phyloP scores from a whole-genome alignment of 2,797 vertebrate genomes.

The Myotis vivesi region DNA sequence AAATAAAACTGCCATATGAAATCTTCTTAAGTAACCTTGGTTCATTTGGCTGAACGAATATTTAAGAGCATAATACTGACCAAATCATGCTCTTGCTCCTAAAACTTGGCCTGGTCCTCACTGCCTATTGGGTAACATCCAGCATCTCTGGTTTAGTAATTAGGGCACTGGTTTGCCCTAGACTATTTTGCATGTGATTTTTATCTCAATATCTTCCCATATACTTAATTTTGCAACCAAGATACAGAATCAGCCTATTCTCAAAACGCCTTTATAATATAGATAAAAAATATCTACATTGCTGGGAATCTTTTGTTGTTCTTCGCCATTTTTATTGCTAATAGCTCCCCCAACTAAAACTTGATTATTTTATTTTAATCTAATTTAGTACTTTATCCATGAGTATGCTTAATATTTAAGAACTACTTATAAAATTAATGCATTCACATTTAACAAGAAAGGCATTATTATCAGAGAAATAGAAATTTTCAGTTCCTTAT shows the following conservation, averaged over 20 bases:
- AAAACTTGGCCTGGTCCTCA: background rate
- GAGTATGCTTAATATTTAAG: background rate
- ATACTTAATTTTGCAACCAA: background rate
- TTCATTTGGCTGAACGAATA: background rate
- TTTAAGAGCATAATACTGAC: background rate
- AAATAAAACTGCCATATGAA: background rate
- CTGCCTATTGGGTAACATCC: background rate
- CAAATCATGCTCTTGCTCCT: constrained; percentile 7
- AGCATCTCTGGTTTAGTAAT: background rate
- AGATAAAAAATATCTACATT: background rate
- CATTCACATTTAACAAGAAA: background rate
- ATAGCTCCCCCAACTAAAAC: background rate
- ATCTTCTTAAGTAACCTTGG: background rate
- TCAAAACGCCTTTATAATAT: background rate
- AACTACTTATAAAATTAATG: background rate
- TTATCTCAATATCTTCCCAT: background rate
- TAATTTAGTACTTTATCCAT: background rate
- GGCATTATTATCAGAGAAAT: background rate
- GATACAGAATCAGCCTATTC: background rate
- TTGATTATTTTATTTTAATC: background rate
- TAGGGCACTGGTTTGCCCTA: background rate
- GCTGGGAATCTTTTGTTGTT: background rate
- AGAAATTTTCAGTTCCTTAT: background rate
- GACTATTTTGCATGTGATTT: background rate
- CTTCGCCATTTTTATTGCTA: background rate